Evolutionary conservation across 2,888 invertebrate genomes (phyloP), one percentile per base, ranked within the genome.

Genomic region (Agapetus fuscipes): DNA sequence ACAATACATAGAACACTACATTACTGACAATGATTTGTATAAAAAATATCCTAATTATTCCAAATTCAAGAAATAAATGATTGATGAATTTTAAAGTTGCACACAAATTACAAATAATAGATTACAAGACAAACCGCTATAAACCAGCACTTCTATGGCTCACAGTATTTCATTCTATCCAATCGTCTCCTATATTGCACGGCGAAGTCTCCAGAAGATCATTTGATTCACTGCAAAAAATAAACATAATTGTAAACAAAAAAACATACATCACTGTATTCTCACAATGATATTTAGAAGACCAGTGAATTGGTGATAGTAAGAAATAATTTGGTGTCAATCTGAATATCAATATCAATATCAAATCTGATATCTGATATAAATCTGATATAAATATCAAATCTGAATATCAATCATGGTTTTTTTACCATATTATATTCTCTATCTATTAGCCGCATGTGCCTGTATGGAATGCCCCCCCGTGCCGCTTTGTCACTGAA

Each of bases 171-270:
- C 61, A 70, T 58, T 71, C 70, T 49, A 85, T 74, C 69, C 82
- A 81, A 58, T 88, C 87, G 60, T 88, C 88, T 10, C 78, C 79
- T 46, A 80, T 71, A 55, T 87, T 85, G 56, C 83, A 84, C 0
- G 86, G 86, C 0, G 87, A 86, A 43, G 85, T 85, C 58, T 88
- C 87, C 58, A 87, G 62, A 50, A 86, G 73, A 57, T 88, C 88
- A 59, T 85, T 86, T 9, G 86, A 84, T 62, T 86, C 87, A 61
- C 87, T 88, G 64, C 46, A 76, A 74, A 51, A 54, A 60, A 55
- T 53, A 53, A 42, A 17, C 14, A n/a, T n/a, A n/a, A n/a, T n/a
- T n/a, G n/a, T n/a, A n/a, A n/a, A n/a, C n/a, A n/a, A n/a, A n/a
- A n/a, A n/a, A n/a, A n/a, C n/a, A n/a, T n/a, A n/a, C n/a, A n/a